A percentile compares a stretch with the other conserved stretches of the same genome.
Conservation (phyloP, 2,797 vertebrate species). For the Micrastur ruficollis region DNA sequence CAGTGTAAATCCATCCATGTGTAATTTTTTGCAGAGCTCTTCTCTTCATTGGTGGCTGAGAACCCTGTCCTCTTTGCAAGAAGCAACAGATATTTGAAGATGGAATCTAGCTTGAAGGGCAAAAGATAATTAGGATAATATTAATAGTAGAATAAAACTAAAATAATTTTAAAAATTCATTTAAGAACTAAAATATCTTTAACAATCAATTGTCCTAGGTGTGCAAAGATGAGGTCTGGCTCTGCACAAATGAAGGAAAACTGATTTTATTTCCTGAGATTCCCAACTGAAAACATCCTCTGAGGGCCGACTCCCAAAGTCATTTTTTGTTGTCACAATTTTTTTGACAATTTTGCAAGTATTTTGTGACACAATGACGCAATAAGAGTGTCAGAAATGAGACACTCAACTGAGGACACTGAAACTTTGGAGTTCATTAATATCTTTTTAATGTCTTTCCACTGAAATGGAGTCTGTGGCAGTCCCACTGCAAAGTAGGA, state of each 20-base stretch:
- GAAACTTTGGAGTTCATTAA: neutral
- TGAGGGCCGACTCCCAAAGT: fast-evolving
- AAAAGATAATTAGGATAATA: neutral
- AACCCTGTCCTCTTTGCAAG: neutral
- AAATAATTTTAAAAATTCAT: neutral
- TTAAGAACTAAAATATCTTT: neutral
- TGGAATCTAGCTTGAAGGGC: neutral
- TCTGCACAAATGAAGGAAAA: neutral
- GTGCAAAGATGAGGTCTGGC: neutral
- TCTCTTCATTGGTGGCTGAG: neutral
- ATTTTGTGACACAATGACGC: neutral
- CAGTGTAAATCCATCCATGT: neutral
- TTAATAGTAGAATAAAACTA: neutral
- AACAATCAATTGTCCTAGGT: neutral
- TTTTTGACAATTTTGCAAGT: neutral
- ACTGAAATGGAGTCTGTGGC: neutral
- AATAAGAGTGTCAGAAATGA: neutral
- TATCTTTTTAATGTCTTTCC: neutral
- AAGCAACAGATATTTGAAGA: neutral
- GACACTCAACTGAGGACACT: neutral
- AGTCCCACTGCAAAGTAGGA: neutral
- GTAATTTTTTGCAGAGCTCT: neutral
- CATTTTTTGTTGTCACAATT: neutral
- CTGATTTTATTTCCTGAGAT: neutral
- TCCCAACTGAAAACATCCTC: neutral